Conservation (phyloP, 2,888 invertebrate species). For the Cloeon dipterum region DNA sequence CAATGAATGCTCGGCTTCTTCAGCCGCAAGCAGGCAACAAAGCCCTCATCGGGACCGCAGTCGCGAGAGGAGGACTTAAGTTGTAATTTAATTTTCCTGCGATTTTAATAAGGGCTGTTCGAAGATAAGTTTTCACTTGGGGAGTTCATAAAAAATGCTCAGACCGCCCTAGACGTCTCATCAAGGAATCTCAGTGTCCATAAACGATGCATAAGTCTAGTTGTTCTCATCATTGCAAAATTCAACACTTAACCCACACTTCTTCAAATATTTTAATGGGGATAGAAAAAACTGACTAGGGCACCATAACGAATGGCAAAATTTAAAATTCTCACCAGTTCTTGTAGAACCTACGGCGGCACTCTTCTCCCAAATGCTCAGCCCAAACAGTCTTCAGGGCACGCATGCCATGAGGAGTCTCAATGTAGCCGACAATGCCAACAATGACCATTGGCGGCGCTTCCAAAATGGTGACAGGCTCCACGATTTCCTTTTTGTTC, state of each 20-base stretch:
- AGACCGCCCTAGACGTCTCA: slow-evolving; percentile 50
- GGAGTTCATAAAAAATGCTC: no score
- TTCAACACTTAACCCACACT: no score
- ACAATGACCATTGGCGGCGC: slow-evolving; percentile 96
- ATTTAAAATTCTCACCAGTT: slow-evolving; percentile 62
- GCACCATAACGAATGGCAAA: no score
- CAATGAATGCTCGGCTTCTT: not conserved
- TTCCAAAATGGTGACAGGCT: slow-evolving; percentile 94
- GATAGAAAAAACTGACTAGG: not conserved
- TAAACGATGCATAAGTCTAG: slow-evolving; percentile 1
- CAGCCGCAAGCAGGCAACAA: not conserved
- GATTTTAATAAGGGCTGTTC: not conserved
- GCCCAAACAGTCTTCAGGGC: slow-evolving; percentile 94
- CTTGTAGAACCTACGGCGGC: slow-evolving; percentile 96
- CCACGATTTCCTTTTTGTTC: slow-evolving; percentile 99
- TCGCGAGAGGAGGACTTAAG: slow-evolving; percentile 6
- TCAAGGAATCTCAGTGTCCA: not conserved
- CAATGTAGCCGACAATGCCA: slow-evolving; percentile 95
- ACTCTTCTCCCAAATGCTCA: slow-evolving; percentile 96
- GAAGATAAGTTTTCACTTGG: not conserved
- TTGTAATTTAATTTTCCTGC: not conserved
- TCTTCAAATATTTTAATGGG: no score
- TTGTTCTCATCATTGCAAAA: not conserved
- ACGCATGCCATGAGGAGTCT: slow-evolving; percentile 91
- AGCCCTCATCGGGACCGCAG: slow-evolving; percentile 2